Evolutionary conservation across 2,113 vertebrate genomes (phyloP), one percentile per base, ranked within the genome.

Genomic region (Podarcis muralis): DNA sequence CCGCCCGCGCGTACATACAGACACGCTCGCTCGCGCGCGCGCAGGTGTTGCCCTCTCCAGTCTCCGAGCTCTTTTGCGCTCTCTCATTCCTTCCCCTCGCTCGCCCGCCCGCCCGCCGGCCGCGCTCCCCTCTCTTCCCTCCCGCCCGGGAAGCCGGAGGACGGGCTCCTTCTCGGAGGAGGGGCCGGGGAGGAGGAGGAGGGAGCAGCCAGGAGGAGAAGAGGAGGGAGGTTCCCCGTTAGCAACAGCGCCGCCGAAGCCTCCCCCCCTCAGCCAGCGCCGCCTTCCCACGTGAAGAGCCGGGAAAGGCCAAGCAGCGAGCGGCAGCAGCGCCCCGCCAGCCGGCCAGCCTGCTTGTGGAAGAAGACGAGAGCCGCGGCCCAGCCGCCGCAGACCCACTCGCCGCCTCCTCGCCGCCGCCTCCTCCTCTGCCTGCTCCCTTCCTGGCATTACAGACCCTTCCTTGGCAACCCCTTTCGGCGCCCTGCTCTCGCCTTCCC

Each of bases 261-360:
- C 69, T 16, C 35, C 62, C 22, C 48, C 69, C 22, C 5, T 6
- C 74, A 71, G 27, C 16, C 18, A 37, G 35, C 23, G 62, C 81
- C 53, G 18, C 27, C 53, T 65, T 32, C 80, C 80, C 87, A 83
- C 71, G 87, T 88, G 87, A 88, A 83, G 87, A 81, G 86, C 53
- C 68, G 79, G 80, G 37, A 43, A 30, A 37, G 69, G 79, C 80
- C 87, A 16, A 69, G 77, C 43, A 84, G 43, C 48, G 25, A 35
- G 3, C 69, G 13, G 66, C 43, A 75, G 32, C 84, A 5, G 35
- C 35, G 3, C 35, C 22, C 40, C 35, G 62, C 40, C 40, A 1
- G 20, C n/a, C 16, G 0, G 23, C 77, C 53, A 4, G n/a, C 79
- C 57, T 22, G 25, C 77, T 79, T 3, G 27, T 66, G 35, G 20